Base-by-base conservation (phyloP, 2,888 invertebrate species). In the Resseliella maxima region DNA sequence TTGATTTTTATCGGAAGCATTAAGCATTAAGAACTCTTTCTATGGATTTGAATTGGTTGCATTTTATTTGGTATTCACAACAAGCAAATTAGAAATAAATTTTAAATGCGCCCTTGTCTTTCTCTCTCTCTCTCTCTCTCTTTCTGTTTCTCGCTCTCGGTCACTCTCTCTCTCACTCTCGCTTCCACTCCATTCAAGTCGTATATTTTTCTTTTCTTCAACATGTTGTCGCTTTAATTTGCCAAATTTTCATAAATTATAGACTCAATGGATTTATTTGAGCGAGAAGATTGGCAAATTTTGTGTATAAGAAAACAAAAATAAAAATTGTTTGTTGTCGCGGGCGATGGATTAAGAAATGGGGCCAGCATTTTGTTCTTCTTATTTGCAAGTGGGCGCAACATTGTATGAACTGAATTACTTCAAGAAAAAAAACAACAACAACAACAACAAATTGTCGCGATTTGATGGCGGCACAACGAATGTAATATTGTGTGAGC, bases 1-100 rank as follows among this genome's bases (percentile, higher is more conserved):
- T 72, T 72, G 72, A 72, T 72, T 72, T 72, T 72, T 72, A 72
- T 72, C 72, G 72, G 72, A 72, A 72, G 72, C 72, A 72, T 31
- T 72, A 72, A 72, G 72, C 72, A 72, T 72, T 12, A 72, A n/a
- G 31, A 15, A 59, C 24, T n/a, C 59, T 27, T 59, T 24, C 2
- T 50, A 18, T 35, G 31, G n/a, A 12, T 21, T 35, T n/a, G 38
- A 12, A 83, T 38, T n/a, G 6, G 12, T 38, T 83, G 38, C 83
- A 38, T 38, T 38, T 81, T 2, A 36, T 21, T 36, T 38, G 21
- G 38, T 6, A 8, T 38, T 36, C n/a, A n/a, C 38, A 83, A 21
- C n/a, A 36, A 83, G 24, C 24, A 31, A 85, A 85, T 83, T 41
- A 83, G 41, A 83, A 41, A 83, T 38, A 83, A 83, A 83, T 38